Evolutionary conservation across 2,888 invertebrate species (phyloP), one percentile per base, ranked within the genome.

Genomic region (Meiosimyza decipiens): DNA sequence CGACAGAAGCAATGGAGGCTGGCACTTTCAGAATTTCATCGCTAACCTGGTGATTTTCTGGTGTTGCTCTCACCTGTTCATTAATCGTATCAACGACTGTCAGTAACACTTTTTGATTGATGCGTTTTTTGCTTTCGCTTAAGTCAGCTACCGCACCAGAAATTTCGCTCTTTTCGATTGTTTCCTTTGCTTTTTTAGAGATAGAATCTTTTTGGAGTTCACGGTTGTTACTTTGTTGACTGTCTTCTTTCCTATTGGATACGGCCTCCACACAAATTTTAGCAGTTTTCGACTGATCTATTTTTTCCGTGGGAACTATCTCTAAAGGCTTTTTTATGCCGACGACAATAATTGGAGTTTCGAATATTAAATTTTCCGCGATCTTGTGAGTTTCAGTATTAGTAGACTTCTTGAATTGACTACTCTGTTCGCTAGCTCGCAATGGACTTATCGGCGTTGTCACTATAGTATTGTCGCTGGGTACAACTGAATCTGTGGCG

Each of bases 41-140:
- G 74, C 75, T 78, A 76, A 59, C 55, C 63, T 67, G 65, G 67
- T 62, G 70, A 22, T 18, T 47, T 6, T 55, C 49, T 40, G 40
- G 40, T 9, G 40, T 40, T 72, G 72, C 50, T 49, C 67, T 67
- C 28, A 59, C 51, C 52, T 51, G 47, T 65, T 66, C 49, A 49
- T 28, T 18, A 13, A 40, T 18, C 55, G 70, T 6, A 6, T 16
- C 40, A 71, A 71, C 59, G 49, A 52, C 49, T 55, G 67, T 72
- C 74, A 71, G 78, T 74, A 70, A 76, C 71, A 72, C 77, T 73
- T 55, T n/a, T 73, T 81, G 82, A 82, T 79, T 76, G 75, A 80
- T 82, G 80, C 70, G 80, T 81, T 82, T 76, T 78, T 81, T 81
- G 79, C 75, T 77, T 77, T 77, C 79, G 73, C 54, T 75, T 59